A percentile compares a stretch with the other conserved stretches of the same genome.
Evolutionary conservation across 2,888 invertebrate genomes (phyloP).

Genomic region (Nomada lathburiana): DNA sequence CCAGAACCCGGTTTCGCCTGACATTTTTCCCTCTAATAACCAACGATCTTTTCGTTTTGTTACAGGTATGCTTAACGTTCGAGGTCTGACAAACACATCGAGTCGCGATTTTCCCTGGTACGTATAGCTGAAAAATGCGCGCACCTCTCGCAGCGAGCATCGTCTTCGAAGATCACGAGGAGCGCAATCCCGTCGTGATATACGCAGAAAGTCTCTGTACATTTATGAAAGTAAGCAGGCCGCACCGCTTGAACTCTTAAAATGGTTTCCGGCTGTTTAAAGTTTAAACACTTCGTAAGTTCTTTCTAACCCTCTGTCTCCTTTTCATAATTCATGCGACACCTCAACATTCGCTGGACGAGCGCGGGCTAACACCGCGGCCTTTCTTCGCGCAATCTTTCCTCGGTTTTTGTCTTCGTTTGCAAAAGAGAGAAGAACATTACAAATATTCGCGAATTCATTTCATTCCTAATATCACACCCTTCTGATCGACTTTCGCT

Average conservation of each 20-base stretch:
- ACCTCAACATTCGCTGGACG: constrained; percentile 58
- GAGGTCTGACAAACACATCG: constrained; percentile 3
- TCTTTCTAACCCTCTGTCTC: constrained; percentile 68
- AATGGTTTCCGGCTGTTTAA: constrained; percentile 74
- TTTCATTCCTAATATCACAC: neutral
- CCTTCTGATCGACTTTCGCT: neutral
- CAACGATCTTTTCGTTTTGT: constrained; percentile 39
- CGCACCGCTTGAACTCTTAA: constrained; percentile 71
- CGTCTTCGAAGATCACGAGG: constrained; percentile 37
- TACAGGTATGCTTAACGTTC: constrained; percentile 61
- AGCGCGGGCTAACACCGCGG: constrained; percentile 9
- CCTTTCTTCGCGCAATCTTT: constrained; percentile 38
- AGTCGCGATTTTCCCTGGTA: neutral
- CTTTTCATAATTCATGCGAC: constrained; percentile 70
- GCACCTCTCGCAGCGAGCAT: constrained; percentile 16
- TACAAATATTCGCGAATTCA: constrained; percentile 17
- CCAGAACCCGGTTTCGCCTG: neutral
- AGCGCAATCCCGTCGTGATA: constrained; percentile 58
- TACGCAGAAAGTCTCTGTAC: constrained; percentile 61
- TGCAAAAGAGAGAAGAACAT: neutral
- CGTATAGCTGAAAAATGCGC: neutral
- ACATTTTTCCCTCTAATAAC: constrained; percentile 11
- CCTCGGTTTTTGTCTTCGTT: constrained; percentile 30
- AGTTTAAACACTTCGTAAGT: constrained; percentile 74
- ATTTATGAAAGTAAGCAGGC: constrained; percentile 48